Base-by-base conservation (phyloP, 2,113 vertebrate species). In the Beaufortia kweichowensis region DNA sequence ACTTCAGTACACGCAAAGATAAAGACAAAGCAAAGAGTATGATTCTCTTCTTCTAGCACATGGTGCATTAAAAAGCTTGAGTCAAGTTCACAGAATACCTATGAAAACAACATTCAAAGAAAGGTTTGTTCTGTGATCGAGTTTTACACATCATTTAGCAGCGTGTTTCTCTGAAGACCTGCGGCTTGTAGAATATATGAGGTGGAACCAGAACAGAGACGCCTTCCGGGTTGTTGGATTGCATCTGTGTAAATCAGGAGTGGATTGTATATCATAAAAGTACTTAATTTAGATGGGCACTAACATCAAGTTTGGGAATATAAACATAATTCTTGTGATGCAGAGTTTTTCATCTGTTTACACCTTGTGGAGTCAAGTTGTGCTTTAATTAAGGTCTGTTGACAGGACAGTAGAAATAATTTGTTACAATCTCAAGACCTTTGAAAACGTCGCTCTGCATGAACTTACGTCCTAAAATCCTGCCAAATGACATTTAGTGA, bases 111-210 rank as follows among this genome's bases (percentile, higher is more conserved):
- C 6, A 41, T 43, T 76, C 17, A 76, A 57, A 66, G 41, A 75
- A 39, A 26, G 56, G 65, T 50, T 33, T 77, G 77, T 59, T 57
- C 59, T 41, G 19, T 23, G 62, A 19, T 39, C 23, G 12, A 66
- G 69, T 77, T 81, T 66, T 78, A 78, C 68, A 57, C 75, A 78
- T 24, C 75, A 55, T 80, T 83, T 69, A 74, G 61, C 69, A 69
- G 33, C 28, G 29, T 35, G 55, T 71, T 57, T 57, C 64, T 81
- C 53, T 60, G 62, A 61, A 60, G 17, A 75, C 39, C 62, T 60
- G 56, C 12, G 33, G 39, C 57, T 74, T 33, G 19, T 73, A 39
- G n/a, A 48, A 19, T 77, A 59, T 43, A 77, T 57, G 69, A 59
- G 39, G 63, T 23, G 57, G 64, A 78, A 68, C 43, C 56, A 73